Evolutionary conservation across 1,140 invertebrate species (phyloP), one percentile per base, ranked within the genome.

Genomic region (Bombus confusus): DNA sequence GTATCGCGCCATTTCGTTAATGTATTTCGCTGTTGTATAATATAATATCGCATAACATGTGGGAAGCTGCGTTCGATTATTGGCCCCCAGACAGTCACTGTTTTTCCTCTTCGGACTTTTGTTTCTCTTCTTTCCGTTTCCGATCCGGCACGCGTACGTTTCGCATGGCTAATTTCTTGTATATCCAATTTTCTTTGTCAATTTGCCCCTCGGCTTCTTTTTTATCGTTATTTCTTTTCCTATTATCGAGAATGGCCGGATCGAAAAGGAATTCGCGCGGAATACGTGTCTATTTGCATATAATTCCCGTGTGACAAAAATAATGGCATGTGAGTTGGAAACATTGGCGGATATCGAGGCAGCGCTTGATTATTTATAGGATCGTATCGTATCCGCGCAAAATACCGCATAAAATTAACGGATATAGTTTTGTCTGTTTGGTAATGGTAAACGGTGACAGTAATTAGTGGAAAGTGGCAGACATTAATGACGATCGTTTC

Each of bases 11-110:
- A 88, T 86, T 89, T 86, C 75, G 39, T 64, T 89, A 89, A 88
- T 88, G 57, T 68, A 64, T 64, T 66, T 57, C 57, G 41, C 73
- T 68, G 41, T 78, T 79, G 64, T 83, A 69, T 77, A n/a, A 79
- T 77, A 66, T 83, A 86, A 62, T n/a, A 62, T 13, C 10, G 59
- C 59, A 22, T 13, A 62, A 86, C 37, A 64, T 88, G 76, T 79
- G 78, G 74, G 77, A 86, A 82, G 68, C 71, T 66, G 78, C 64
- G 87, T 77, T 64, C 87, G 88, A 86, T 89, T 89, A 89, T 89
- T 86, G 83, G 79, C 18, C 69, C 41, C 34, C 8, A 52, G 87
- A 62, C 64, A 75, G 66, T 62, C 79, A 64, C 83, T 75, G 78
- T 82, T 88, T 73, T 75, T 79, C 68, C 77, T 81, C 73, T 62